A percentile compares a stretch with the other conserved stretches of the same genome.
These are phyloP conservation scores for Moxostoma hubbsi DNA, from an alignment of 2,797 vertebrate species.

Conservation along the genomic window DNA sequence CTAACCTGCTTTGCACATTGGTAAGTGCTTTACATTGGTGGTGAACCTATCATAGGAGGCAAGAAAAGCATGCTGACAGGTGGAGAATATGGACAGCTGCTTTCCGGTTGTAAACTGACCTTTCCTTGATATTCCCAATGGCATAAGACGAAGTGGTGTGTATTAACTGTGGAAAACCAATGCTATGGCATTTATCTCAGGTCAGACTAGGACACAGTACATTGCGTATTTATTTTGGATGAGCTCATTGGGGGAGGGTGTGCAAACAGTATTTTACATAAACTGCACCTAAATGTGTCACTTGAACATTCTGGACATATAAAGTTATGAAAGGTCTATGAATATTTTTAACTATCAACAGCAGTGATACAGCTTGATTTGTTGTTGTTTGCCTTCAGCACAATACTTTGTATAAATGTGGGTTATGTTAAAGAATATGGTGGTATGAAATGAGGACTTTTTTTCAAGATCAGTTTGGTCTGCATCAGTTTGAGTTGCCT, in stretches of 20 bases:
- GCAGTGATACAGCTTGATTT: too few relatives aligned
- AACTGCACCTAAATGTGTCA: not conserved
- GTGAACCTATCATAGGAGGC: conserved; percentile 48
- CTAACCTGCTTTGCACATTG: conserved; percentile 74
- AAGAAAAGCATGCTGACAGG: conserved; percentile 72
- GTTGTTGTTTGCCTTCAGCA: too few relatives aligned
- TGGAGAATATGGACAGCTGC: conserved; percentile 60
- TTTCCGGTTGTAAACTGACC: not conserved
- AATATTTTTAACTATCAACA: not conserved
- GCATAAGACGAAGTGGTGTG: not conserved
- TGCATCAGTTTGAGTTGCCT: too few relatives aligned
- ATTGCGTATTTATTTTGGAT: conserved; percentile 1
- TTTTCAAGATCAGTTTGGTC: too few relatives aligned
- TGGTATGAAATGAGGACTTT: too few relatives aligned
- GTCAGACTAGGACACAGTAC: not conserved
- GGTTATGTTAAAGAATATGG: too few relatives aligned
- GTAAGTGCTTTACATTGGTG: conserved; percentile 40
- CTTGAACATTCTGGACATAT: not conserved
- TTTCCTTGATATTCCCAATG: not conserved
- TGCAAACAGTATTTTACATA: not conserved
- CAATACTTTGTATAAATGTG: too few relatives aligned
- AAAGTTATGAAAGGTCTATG: not conserved
- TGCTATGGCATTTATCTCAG: not conserved
- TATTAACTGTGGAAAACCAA: not conserved
- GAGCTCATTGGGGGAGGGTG: not conserved